phyloP scores from a whole-genome alignment of 2,113 vertebrate species.

The Stegostoma tigrinum region DNA sequence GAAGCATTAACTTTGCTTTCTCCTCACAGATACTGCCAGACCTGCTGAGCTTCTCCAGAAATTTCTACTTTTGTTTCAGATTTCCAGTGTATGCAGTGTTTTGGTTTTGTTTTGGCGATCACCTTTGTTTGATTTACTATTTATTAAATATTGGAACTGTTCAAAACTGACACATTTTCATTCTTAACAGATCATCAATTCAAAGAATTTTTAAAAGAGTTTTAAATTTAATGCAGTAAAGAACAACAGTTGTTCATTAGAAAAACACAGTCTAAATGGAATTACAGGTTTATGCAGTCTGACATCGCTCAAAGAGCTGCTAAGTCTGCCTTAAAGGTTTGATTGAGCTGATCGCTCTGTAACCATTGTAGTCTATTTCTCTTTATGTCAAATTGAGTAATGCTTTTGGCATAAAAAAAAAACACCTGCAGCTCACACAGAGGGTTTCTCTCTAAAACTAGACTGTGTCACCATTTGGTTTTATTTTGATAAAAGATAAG shows the following conservation, averaged over 20 bases:
- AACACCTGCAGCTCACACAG: conserved; percentile 9
- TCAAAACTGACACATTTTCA: neutral
- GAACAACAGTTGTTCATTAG: neutral
- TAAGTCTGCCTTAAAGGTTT: neutral
- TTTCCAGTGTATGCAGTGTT: no score
- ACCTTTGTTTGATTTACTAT: neutral
- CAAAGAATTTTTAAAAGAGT: neutral
- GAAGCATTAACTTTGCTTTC: no score
- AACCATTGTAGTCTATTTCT: neutral
- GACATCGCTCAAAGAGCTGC: neutral
- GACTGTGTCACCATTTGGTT: neutral
- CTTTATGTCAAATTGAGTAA: conserved; percentile 26
- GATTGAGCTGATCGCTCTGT: conserved; percentile 1
- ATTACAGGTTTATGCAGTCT: neutral
- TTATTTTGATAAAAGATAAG: neutral
- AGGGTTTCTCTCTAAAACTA: neutral
- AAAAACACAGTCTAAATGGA: neutral
- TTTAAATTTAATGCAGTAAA: neutral
- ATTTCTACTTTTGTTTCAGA: no score
- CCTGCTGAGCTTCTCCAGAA: no score
- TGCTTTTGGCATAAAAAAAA: conserved; percentile 28
- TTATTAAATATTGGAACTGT: neutral
- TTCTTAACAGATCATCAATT: neutral
- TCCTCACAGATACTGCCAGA: no score
- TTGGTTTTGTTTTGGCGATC: no score